phyloP scores from a whole-genome alignment of 2,113 vertebrate species.

The Penelope pileata region DNA sequence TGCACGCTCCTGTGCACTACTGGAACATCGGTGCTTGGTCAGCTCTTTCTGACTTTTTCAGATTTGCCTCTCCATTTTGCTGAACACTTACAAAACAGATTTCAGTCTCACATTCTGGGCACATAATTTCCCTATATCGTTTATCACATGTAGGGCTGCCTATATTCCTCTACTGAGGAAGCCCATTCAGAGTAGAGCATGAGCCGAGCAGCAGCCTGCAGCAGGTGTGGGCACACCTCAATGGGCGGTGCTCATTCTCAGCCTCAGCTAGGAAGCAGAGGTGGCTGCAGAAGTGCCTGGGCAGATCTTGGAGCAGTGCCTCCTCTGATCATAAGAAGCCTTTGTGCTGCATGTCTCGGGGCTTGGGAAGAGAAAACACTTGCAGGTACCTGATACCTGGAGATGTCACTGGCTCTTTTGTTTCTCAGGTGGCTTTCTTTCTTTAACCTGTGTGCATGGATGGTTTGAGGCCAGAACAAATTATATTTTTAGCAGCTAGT shows the following conservation, averaged over 20 bases:
- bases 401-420: not conserved
- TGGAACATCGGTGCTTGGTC: not conserved
- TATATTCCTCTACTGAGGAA: not conserved
- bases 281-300: not conserved
- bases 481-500: not conserved
- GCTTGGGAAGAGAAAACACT: not conserved
- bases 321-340: not conserved
- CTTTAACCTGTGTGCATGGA: not conserved
- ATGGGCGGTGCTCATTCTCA: rapidly evolving
- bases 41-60: not conserved
- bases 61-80: not conserved
- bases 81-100: not conserved
- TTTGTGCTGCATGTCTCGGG: not conserved
- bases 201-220: not conserved
- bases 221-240: not conserved
- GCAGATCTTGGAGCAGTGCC: not conserved
- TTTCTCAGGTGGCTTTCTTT: rapidly evolving
- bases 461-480: not conserved
- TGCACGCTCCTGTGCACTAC: not conserved
- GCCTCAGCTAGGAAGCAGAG: not conserved
- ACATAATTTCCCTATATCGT: not conserved
- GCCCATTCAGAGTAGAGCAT: not conserved
- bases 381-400: not conserved
- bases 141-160: not conserved
- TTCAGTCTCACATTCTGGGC: not conserved